phyloP scores from a whole-genome alignment of 35 echinoderm and acorn worm genomes.

The Heliocidaris erythrogramma region DNA sequence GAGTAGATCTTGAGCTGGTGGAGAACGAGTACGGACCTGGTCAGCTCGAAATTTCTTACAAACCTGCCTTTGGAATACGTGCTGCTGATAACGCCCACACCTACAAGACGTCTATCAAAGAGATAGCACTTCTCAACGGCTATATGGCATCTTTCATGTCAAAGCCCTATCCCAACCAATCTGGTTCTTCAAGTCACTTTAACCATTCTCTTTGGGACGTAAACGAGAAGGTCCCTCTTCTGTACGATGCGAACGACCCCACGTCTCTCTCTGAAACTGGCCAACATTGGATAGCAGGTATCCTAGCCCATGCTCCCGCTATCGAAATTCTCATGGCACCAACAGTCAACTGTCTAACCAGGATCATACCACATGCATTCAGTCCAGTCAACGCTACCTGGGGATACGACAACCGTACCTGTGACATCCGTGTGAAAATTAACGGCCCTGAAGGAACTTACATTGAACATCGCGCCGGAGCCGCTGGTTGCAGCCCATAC shows the following conservation, averaged over 20 bases:
- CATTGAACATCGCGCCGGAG: constrained; percentile 66
- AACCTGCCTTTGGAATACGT: constrained; percentile 57
- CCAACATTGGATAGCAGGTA: constrained; percentile 57
- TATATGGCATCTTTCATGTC: constrained; percentile 60
- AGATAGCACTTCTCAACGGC: constrained; percentile 50
- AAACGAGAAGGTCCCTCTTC: neutral
- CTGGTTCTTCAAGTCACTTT: constrained; percentile 50
- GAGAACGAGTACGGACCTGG: constrained; percentile 57
- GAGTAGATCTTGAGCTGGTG: constrained; percentile 50
- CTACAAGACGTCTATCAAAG: constrained; percentile 58
- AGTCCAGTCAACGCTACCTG: constrained; percentile 52
- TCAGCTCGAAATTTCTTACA: constrained; percentile 57
- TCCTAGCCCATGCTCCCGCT: constrained; percentile 50
- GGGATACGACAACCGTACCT: constrained; percentile 57
- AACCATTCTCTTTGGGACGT: constrained; percentile 62
- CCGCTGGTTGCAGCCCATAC: constrained; percentile 65
- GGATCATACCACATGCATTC: neutral
- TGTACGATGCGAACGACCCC: constrained; percentile 25
- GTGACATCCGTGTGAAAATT: constrained; percentile 31
- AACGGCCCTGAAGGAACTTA: constrained; percentile 61
- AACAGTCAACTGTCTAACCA: constrained; percentile 50
- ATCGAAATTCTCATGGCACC: constrained; percentile 36
- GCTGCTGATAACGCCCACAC: constrained; percentile 64
- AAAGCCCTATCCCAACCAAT: constrained; percentile 41
- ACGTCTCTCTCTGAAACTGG: constrained; percentile 30